Conservation (phyloP, 2,888 invertebrate genomes). For the Villa cingulata region DNA sequence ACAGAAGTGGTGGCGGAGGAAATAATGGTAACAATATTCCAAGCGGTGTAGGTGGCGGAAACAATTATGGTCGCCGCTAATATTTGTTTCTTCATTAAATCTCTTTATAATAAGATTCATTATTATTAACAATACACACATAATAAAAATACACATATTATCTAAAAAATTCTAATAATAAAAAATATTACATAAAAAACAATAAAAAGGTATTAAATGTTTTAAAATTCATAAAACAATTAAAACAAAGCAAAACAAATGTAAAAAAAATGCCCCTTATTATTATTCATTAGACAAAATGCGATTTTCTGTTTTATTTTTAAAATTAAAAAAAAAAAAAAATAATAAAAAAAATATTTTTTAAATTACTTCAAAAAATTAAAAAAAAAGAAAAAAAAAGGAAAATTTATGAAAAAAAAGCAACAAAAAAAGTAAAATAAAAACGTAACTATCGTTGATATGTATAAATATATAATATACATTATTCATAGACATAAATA, state of each 20-base stretch:
- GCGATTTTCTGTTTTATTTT: constrained; percentile 2
- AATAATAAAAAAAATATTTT: constrained; percentile 1
- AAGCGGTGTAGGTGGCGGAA: constrained; percentile 19
- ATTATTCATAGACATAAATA: neutral
- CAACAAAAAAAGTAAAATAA: constrained; percentile 30
- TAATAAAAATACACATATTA: neutral
- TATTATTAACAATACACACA: neutral
- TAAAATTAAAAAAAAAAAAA: neutral
- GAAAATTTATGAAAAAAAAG: constrained; percentile 20
- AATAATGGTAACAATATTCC: neutral
- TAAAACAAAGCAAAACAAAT: neutral
- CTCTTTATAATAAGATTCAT: no score
- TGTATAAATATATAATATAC: no score
- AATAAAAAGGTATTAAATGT: no score
- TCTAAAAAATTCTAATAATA: neutral
- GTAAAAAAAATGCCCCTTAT: neutral
- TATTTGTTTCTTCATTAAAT: constrained; percentile 21
- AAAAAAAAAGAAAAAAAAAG: constrained; percentile 7
- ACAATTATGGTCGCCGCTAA: constrained; percentile 33
- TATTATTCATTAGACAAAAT: neutral
- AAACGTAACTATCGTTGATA: constrained; percentile 24
- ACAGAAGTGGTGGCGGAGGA: constrained; percentile 11
- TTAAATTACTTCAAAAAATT: constrained; percentile 6
- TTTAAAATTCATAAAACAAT: neutral
- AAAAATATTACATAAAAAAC: neutral